Conservation (phyloP, 35 echinoderm and acorn worm genomes). For the Acanthaster planci region DNA sequence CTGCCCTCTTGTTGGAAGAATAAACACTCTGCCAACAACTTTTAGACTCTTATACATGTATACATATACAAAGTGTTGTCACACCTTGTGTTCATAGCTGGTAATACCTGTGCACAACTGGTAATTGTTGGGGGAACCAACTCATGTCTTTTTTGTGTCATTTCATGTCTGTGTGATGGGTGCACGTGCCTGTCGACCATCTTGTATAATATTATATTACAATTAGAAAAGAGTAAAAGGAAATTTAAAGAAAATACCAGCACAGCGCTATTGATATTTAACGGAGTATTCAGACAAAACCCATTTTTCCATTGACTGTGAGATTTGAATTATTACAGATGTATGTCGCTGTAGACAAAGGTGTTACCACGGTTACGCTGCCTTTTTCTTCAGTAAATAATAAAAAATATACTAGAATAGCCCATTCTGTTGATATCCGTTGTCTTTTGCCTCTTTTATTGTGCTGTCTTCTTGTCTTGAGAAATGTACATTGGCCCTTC, state of each 20-base stretch:
- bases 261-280: conserved; percentile 33
- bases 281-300: conserved; percentile 21
- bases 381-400: conserved; percentile 24
- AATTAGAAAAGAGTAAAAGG: too few relatives aligned
- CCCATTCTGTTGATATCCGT: conserved; percentile 21
- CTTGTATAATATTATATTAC: conserved; percentile 22
- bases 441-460: background rate
- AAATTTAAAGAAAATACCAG: background rate
- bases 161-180: conserved; percentile 7
- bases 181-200: background rate
- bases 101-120: conserved; percentile 8
- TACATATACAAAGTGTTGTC: background rate
- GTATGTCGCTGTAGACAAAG: conserved; percentile 28
- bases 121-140: background rate
- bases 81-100: background rate
- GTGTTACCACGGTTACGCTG: conserved; percentile 30
- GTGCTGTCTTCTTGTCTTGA: too few relatives aligned
- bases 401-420: conserved; percentile 32
- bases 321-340: conserved; percentile 30
- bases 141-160: conserved; percentile 15
- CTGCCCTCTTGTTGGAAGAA: too few relatives aligned
- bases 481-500: too few relatives aligned
- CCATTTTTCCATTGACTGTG: conserved; percentile 31
- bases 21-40: background rate
- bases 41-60: background rate